Percentiles rank a stretch among this genome's conserved stretches.
phyloP scores from a whole-genome alignment of 2,888 invertebrate genomes.

The Nymphalis urticae region DNA sequence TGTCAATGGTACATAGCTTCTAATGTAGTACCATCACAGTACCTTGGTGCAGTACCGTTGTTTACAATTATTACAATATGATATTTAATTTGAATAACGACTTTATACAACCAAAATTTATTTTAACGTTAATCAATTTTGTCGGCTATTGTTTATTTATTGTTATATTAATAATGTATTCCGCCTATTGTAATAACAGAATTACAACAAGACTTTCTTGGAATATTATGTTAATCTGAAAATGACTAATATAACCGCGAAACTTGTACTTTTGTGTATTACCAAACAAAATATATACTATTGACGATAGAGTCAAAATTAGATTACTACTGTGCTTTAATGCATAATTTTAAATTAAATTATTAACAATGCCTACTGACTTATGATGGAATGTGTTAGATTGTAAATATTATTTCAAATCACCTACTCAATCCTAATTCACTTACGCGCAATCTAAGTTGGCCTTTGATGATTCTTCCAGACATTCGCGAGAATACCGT shows the following conservation, averaged over 20 bases:
- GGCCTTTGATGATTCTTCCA: no score
- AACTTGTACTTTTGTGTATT: conserved; percentile 18
- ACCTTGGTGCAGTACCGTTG: no score
- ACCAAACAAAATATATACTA: conserved; percentile 14
- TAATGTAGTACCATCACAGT: no score
- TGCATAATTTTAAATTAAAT: no score
- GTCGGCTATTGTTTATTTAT: conserved; percentile 3
- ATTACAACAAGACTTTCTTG: conserved; percentile 27
- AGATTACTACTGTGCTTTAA: background rate
- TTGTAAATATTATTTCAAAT: no score
- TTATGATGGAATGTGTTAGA: no score
- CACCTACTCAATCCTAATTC: no score
- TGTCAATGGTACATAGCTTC: no score
- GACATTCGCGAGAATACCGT: no score
- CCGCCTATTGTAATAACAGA: conserved; percentile 19
- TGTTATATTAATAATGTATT: conserved; percentile 14
- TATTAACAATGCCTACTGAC: no score
- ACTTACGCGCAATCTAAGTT: no score
- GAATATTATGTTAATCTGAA: conserved; percentile 26
- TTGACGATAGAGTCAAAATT: conserved; percentile 9
- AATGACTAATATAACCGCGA: conserved; percentile 22
- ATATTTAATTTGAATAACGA: background rate
- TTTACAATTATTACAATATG: no score
- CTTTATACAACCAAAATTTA: background rate
- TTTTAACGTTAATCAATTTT: conserved; percentile 6